A percentile compares a stretch with the other conserved stretches of the same genome.
Evolutionary conservation across 2,888 invertebrate species (phyloP).

Genomic region (Merodon equestris): DNA sequence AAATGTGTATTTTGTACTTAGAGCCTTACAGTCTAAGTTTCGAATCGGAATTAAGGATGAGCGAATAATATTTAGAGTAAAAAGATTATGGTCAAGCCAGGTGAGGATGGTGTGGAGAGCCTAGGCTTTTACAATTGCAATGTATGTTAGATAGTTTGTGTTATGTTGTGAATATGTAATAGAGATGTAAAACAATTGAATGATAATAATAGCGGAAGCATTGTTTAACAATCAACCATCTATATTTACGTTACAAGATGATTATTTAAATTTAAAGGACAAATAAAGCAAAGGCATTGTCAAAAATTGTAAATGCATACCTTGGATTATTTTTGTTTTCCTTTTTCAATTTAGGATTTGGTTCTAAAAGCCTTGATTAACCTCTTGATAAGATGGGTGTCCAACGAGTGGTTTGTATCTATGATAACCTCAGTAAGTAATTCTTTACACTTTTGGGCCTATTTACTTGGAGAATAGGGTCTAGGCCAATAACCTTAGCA

Average conservation of each 20-base stretch:
- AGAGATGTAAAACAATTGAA: not conserved
- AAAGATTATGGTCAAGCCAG: too few relatives aligned
- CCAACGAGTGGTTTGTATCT: too few relatives aligned
- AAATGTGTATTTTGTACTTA: constrained; percentile 68
- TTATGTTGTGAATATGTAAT: constrained; percentile 10
- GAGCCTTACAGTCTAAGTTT: constrained; percentile 54
- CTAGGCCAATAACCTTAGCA: too few relatives aligned
- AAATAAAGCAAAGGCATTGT: constrained; percentile 6
- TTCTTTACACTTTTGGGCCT: too few relatives aligned
- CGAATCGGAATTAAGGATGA: constrained; percentile 17
- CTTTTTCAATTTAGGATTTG: too few relatives aligned
- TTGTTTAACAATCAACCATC: constrained; percentile 48
- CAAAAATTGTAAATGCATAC: constrained; percentile 1
- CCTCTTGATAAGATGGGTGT: too few relatives aligned
- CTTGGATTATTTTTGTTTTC: not conserved
- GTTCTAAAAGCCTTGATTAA: too few relatives aligned
- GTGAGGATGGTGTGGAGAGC: too few relatives aligned
- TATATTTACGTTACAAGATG: constrained; percentile 43
- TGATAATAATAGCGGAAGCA: constrained; percentile 23
- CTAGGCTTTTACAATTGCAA: constrained; percentile 12
- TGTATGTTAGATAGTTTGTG: constrained; percentile 30
- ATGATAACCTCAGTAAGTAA: too few relatives aligned
- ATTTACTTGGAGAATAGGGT: too few relatives aligned
- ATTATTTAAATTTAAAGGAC: constrained; percentile 2
- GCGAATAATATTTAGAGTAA: constrained; percentile 3